A percentile compares a stretch with the other conserved stretches of the same genome.
Evolutionary conservation across 2,113 vertebrate genomes (phyloP).

Genomic region (Aplodontia rufa): DNA sequence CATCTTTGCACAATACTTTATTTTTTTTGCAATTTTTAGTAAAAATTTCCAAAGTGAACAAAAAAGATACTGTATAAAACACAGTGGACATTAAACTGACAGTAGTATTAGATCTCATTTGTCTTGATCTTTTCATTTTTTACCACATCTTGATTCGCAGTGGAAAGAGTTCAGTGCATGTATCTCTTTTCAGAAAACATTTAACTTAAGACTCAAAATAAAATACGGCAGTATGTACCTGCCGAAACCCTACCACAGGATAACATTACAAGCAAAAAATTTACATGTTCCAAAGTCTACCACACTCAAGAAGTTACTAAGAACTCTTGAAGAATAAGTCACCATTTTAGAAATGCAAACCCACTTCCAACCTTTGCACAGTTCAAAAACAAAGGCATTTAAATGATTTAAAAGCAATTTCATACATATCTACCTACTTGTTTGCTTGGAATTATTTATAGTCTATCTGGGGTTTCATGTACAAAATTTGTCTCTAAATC

Average conservation of each 20-base stretch:
- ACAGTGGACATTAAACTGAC: conserved; percentile 94
- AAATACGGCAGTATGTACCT: conserved; percentile 85
- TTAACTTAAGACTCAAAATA: conserved; percentile 94
- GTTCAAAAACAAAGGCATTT: conserved; percentile 88
- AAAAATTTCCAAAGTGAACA: conserved; percentile 94
- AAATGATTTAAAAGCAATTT: conserved; percentile 89
- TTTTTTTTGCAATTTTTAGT: conserved; percentile 93
- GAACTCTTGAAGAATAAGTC: conserved; percentile 87
- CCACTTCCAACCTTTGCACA: conserved; percentile 90
- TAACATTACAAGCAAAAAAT: conserved; percentile 89
- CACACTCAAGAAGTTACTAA: conserved; percentile 90
- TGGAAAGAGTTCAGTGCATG: conserved; percentile 94
- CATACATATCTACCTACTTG: conserved; percentile 85
- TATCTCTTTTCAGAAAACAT: conserved; percentile 89
- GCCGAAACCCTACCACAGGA: conserved; percentile 89
- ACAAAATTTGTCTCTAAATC: conserved; percentile 92
- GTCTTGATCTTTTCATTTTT: conserved; percentile 86
- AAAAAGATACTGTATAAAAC: conserved; percentile 95
- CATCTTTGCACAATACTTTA: conserved; percentile 94
- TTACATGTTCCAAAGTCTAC: conserved; percentile 89
- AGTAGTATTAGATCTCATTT: conserved; percentile 91
- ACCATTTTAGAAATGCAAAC: conserved; percentile 88
- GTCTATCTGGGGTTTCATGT: conserved; percentile 88
- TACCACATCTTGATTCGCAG: conserved; percentile 95
- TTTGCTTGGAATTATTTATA: conserved; percentile 90